Base-by-base conservation (phyloP, 92 coral and sea anemone genomes). In the Phymanthus crucifer region DNA sequence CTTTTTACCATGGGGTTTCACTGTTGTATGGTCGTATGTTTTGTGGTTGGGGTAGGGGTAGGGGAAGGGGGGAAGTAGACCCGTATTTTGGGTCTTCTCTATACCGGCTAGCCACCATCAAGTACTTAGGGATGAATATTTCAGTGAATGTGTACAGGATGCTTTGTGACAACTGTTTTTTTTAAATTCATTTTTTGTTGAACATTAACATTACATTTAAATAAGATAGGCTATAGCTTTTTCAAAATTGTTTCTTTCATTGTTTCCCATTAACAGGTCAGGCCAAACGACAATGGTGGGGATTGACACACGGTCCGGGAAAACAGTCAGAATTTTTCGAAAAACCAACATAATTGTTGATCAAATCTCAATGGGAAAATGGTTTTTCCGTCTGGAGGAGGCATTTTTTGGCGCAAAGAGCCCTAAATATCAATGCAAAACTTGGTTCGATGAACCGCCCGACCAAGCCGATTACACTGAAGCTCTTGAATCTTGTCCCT, bases 311-410 rank as follows among this genome's bases (percentile, higher is more conserved):
- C 78, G 87, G 4, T 65, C 75, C 12, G 76, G 66, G 10, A 79
- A 78, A 21, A 24, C 29, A n/a, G 74, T 35, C 18, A 35, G 21
- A n/a, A 17, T 70, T 14, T 46, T 34, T 70, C 26, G 23, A 21
- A 38, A 32, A 6, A 3, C 0, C 5, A 32, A 1, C 5, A 75
- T 68, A 37, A 1, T 32, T 3, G 67, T 12, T 16, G 66, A 84
- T 36, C 46, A 58, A 1, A 74, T 40, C 6, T 34, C 7, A 4
- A 17, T 7, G 16, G 88, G 88, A 4, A 83, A 72, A 64, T 85
- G 56, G 36, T 79, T 33, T 69, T 85, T 73, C 54, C 80, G 88
- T 64, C 74, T 85, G 38, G 88, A 85, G 70, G 36, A 29, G 24
- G 34, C 84, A 4, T 66, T 48, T 67, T 2, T 52, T 3, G 11